phyloP scores from a whole-genome alignment of 2,888 invertebrate genomes.

The Pterostichus madidus region DNA sequence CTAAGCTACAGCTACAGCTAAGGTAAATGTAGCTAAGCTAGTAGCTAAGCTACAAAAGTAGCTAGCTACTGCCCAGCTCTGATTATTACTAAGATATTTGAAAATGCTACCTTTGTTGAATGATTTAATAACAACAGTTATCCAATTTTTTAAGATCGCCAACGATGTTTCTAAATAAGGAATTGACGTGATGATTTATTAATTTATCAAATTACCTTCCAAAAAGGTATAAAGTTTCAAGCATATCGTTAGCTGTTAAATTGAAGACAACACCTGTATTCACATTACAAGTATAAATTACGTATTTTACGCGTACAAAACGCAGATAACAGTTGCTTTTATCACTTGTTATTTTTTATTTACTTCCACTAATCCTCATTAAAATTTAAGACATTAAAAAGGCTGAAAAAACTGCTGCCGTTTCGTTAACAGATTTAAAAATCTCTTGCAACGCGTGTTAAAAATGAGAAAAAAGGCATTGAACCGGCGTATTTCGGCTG shows the following conservation, averaged over 20 bases:
- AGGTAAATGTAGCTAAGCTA: no score
- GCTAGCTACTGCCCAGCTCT: no score
- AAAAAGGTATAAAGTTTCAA: conserved; percentile 10
- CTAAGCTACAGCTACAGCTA: no score
- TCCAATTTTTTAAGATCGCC: no score
- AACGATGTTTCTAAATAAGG: background rate
- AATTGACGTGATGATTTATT: background rate
- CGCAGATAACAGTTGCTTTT: conserved; percentile 32
- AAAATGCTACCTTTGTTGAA: no score
- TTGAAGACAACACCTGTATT: conserved; percentile 27
- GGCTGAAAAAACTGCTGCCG: conserved; percentile 2
- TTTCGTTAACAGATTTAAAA: conserved; percentile 44
- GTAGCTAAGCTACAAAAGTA: no score
- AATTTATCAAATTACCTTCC: conserved; percentile 24
- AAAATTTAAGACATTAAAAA: conserved; percentile 21
- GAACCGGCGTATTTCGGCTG: conserved; percentile 32
- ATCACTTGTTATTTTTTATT: conserved; percentile 46
- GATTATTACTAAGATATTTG: no score
- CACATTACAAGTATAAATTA: conserved; percentile 50
- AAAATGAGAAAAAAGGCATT: conserved; percentile 39
- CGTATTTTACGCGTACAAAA: conserved; percentile 24
- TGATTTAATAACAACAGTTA: no score
- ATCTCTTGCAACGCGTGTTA: conserved; percentile 35
- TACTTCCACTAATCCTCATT: conserved; percentile 39
- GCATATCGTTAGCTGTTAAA: conserved; percentile 15